Base-by-base conservation (phyloP, 2,113 vertebrate genomes). In the Albula goreensis region DNA sequence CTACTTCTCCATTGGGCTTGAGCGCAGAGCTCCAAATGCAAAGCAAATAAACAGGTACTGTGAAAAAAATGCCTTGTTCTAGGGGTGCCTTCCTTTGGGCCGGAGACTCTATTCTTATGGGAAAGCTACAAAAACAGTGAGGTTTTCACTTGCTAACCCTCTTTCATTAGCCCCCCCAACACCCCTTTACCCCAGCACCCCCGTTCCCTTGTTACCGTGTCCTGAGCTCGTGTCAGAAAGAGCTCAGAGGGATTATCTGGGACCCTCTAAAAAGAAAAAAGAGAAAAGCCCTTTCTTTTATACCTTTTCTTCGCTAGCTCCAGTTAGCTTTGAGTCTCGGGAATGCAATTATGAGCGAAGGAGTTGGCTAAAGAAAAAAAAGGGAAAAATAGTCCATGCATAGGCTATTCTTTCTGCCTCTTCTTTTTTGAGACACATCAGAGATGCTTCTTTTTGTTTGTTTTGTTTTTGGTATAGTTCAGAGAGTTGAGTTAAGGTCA, bases 401-500 rank as follows among this genome's bases (percentile, higher is more conserved):
- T 60, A 12, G 53, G 53, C 53, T 56, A 1, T 56, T 19, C 57
- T 66, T 77, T 17, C 57, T 74, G 60, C 31, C 66, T 78, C 12
- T 41, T 10, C 25, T 49, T 79, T 25, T 50, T 49, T 79, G 2
- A 79, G 48, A 50, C 19, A 17, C 25, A 50, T 79, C 15, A 0
- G 50, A n/a, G 31, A 78, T 57, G 41, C 80, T 82, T 49, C 31
- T 48, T 74, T 85, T 57, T 77, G 41, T 56, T 83, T 80, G 19
- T 86, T 85, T 85, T 81, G 49, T 83, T n/a, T 84, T 19, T 83
- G 13, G 50, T 63, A 56, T 41, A 78, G 56, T 17, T 15, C n/a
- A 56, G 85, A 63, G 77, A 89, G 91, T 89, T 88, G 90, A 86
- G 87, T 74, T 66, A 82, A 91, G 89, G 89, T 90, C 50, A 93